Evolutionary conservation across 1,140 invertebrate genomes (phyloP).

Genomic region (Solenopsis fugax): DNA sequence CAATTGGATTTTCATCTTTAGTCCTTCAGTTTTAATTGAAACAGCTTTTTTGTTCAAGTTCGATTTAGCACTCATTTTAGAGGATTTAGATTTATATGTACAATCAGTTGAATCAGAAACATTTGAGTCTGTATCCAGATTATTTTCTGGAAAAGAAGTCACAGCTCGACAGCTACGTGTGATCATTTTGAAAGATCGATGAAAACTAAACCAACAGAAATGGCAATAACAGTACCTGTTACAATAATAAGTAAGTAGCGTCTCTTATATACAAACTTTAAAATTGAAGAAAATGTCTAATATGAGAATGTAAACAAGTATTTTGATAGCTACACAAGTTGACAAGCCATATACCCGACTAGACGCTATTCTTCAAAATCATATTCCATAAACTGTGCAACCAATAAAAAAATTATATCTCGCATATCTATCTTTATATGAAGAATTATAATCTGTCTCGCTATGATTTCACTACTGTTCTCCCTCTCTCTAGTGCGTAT

Average conservation of each 20-base stretch:
- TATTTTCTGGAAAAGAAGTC: too few relatives aligned
- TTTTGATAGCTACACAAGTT: background rate
- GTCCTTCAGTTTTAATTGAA: too few relatives aligned
- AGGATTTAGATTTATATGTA: background rate
- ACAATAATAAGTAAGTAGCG: background rate
- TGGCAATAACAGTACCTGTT: too few relatives aligned
- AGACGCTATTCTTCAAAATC: background rate
- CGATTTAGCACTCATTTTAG: background rate
- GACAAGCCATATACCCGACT: background rate
- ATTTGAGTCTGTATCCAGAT: too few relatives aligned
- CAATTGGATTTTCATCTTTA: too few relatives aligned
- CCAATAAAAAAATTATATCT: background rate
- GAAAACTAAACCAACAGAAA: background rate
- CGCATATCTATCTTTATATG: background rate
- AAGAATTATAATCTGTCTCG: background rate
- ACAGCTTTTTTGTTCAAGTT: background rate
- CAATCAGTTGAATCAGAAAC: background rate
- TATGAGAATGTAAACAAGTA: background rate
- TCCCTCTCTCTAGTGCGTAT: too few relatives aligned
- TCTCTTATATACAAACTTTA: slow-evolving; percentile 2
- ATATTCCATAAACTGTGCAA: background rate
- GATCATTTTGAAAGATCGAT: background rate
- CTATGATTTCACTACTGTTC: too few relatives aligned
- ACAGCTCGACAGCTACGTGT: background rate
- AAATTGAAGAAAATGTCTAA: background rate